Evolutionary conservation across 1,140 invertebrate genomes (phyloP).

Genomic region (Papilio glaucus): DNA sequence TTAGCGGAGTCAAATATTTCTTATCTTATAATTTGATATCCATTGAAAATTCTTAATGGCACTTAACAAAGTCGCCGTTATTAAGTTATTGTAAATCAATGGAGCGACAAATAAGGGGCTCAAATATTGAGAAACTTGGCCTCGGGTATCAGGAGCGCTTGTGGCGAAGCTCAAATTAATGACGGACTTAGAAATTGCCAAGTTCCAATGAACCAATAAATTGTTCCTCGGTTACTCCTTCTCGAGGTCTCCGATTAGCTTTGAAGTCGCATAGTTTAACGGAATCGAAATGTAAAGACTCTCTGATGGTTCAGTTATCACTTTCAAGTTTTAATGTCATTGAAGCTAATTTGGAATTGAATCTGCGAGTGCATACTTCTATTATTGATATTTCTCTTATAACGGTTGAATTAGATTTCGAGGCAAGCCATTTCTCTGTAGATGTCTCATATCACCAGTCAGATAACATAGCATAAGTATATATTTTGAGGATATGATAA

Average conservation of each 20-base stretch:
- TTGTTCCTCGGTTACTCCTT: conserved; percentile 48
- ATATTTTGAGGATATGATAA: too few species aligned
- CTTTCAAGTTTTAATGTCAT: not conserved
- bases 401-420: not conserved
- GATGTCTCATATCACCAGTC: too few species aligned
- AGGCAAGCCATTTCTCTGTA: too few species aligned
- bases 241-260: conserved; percentile 45
- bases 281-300: conserved; percentile 36
- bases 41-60: conserved; percentile 37
- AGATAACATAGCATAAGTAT: too few species aligned
- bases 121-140: conserved; percentile 69
- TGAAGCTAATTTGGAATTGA: not conserved
- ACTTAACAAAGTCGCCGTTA: conserved; percentile 41
- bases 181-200: conserved; percentile 66
- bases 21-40: conserved; percentile 36
- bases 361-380: not conserved
- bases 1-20: conserved; percentile 24
- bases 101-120: conserved; percentile 65
- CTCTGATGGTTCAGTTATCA: conserved; percentile 1
- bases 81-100: conserved; percentile 64
- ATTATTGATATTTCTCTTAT: not conserved
- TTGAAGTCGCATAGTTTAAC: conserved; percentile 43
- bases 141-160: conserved; percentile 47
- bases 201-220: conserved; percentile 70
- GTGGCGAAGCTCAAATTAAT: conserved; percentile 70